These are phyloP conservation scores for Odocoileus hemionus DNA, from an alignment of 2,113 vertebrate genomes.

Conservation along the genomic window DNA sequence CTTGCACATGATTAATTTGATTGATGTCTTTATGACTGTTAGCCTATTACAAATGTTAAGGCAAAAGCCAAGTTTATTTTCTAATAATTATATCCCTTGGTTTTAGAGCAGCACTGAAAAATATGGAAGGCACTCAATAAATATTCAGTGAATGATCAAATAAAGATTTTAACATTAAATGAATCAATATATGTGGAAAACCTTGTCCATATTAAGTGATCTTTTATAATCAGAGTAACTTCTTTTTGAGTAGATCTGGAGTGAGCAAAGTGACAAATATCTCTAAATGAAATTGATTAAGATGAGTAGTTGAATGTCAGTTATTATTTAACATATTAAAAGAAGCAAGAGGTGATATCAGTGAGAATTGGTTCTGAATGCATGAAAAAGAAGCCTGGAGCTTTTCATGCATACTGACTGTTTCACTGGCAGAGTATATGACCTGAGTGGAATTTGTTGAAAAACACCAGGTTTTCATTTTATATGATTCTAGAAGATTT, in stretches of 20 bases:
- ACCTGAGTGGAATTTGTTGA: neutral
- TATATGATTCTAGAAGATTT: neutral
- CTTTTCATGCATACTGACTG: neutral
- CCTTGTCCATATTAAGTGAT: neutral
- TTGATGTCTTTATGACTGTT: neutral
- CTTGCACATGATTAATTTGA: neutral
- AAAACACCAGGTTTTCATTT: neutral
- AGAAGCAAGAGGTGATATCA: neutral
- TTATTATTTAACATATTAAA: neutral
- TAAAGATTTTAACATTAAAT: neutral
- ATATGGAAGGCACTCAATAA: neutral
- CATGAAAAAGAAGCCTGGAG: neutral
- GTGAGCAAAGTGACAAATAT: neutral
- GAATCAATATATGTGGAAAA: neutral
- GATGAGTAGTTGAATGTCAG: neutral
- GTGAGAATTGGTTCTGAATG: neutral
- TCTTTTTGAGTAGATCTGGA: neutral
- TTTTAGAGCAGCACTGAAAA: neutral
- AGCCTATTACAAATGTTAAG: neutral
- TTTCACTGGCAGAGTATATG: neutral
- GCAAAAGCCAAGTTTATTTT: neutral
- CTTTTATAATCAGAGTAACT: neutral
- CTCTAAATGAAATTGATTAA: neutral
- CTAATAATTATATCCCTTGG: neutral
- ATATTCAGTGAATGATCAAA: neutral